Evolutionary conservation across 2,888 invertebrate genomes (phyloP), one percentile per base, ranked within the genome.

Genomic region (Caenorhabditis zanzibari): DNA sequence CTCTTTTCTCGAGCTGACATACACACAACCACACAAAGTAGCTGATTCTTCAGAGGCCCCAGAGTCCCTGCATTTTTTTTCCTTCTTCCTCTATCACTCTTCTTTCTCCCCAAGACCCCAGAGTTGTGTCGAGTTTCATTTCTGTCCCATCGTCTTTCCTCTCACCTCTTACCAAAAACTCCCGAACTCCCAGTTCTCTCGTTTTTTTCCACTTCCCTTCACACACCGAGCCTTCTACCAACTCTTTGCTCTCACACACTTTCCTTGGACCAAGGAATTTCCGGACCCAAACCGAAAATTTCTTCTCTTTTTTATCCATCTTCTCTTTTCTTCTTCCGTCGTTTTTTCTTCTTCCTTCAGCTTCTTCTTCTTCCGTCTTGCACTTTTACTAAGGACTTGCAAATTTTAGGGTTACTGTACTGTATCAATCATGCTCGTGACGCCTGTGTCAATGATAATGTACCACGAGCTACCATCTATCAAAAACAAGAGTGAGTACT

Each of bases 381-480:
- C 24, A 52, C 54, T 58, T 58, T 44, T 22, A 24, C 22, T 12
- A 28, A 52, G 22, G 22, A 16, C 14, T 35, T 26, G 32, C 52
- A 74, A 22, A 16, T 73, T 72, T 61, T 61, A 61, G 71, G 68
- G 59, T 72, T 35, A 79, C 71, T 16, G 49, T 63, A 68, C 41
- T 59, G 59, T 64, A 68, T n/a, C 61, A 44, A 63, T 69, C 19
- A 87, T 87, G 87, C 72, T 87, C 68, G 82, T 83, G 52, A 84
- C 87, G 19, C 83, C 87, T n/a, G 79, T 81, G 54, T 84, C 87
- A 38, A 87, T 87, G 85, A 84, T 87, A 49, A 74, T 87, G 76
- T 87, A 87, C 63, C 87, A 87, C 73, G 82, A 87, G 61, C 79
- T 82, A 38, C 68, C 76, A 22, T 77, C 77, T 16, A 44, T 81